phyloP scores from a whole-genome alignment of 2,797 vertebrate genomes.

The Tarsius wallacei region DNA sequence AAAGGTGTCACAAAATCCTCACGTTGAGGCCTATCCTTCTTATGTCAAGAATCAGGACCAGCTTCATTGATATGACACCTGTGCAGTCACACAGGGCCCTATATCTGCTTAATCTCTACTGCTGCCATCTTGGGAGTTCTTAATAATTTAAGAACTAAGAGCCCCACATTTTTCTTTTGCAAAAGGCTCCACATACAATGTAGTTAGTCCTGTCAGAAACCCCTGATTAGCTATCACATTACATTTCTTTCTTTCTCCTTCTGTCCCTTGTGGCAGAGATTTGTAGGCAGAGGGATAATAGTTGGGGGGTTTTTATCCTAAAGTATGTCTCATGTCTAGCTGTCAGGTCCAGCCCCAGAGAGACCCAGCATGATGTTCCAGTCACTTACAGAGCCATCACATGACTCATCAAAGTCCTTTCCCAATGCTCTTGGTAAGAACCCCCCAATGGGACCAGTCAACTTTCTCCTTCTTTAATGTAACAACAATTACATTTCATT shows the following conservation, averaged over 20 bases:
- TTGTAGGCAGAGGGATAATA: background rate
- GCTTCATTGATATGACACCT: background rate
- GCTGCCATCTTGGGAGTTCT: background rate
- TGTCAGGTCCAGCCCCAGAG: background rate
- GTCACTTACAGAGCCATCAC: background rate
- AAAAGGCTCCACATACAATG: background rate
- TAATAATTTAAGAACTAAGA: background rate
- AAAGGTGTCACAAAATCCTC: background rate
- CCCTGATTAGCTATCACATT: background rate
- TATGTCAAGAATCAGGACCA: background rate
- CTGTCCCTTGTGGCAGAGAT: background rate
- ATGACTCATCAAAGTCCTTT: background rate
- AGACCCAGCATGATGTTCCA: background rate
- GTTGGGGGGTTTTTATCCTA: background rate
- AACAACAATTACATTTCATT: constrained; percentile 31
- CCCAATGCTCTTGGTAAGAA: background rate
- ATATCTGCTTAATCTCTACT: background rate
- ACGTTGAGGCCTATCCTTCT: background rate
- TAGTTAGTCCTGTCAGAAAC: background rate
- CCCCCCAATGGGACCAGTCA: background rate
- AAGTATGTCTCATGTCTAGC: background rate
- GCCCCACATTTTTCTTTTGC: background rate
- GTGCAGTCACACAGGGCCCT: background rate
- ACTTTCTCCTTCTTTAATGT: background rate
- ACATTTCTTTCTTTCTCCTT: background rate